Conservation (phyloP, 2,888 invertebrate genomes). For the Amaurobius ferox region DNA sequence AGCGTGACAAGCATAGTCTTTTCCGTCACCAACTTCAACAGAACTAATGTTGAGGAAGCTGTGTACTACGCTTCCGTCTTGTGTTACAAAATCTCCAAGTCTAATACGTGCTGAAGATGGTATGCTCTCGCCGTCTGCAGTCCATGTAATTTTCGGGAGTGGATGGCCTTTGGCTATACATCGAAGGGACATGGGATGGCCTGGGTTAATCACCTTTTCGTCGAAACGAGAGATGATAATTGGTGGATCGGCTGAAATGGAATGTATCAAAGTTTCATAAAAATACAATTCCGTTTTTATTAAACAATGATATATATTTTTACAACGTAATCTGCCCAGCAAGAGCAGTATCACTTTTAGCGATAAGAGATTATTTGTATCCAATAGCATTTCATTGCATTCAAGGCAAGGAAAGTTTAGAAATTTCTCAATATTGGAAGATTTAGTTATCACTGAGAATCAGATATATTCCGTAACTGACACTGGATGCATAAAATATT, state of each 20-base stretch:
- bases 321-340: no score
- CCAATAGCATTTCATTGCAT: no score
- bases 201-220: slow-evolving; percentile 66
- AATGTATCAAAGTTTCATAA: neutral
- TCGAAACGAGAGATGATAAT: slow-evolving; percentile 51
- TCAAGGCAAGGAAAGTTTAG: no score
- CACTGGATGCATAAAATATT: no score
- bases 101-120: slow-evolving; percentile 75
- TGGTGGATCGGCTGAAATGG: slow-evolving; percentile 60
- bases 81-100: slow-evolving; percentile 76
- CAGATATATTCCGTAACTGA: no score
- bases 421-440: no score
- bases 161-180: slow-evolving; percentile 75
- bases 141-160: slow-evolving; percentile 75
- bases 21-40: slow-evolving; percentile 72
- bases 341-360: no score
- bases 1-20: slow-evolving; percentile 57
- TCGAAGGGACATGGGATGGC: slow-evolving; percentile 74
- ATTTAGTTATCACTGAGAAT: no score
- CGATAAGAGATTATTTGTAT: no score
- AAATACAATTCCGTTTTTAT: no score
- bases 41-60: slow-evolving; percentile 76
- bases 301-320: no score
- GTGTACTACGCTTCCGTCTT: slow-evolving; percentile 76
- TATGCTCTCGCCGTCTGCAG: slow-evolving; percentile 76